Evolutionary conservation across 2,797 vertebrate genomes (phyloP).

Genomic region (Synaphobranchus kaupii): DNA sequence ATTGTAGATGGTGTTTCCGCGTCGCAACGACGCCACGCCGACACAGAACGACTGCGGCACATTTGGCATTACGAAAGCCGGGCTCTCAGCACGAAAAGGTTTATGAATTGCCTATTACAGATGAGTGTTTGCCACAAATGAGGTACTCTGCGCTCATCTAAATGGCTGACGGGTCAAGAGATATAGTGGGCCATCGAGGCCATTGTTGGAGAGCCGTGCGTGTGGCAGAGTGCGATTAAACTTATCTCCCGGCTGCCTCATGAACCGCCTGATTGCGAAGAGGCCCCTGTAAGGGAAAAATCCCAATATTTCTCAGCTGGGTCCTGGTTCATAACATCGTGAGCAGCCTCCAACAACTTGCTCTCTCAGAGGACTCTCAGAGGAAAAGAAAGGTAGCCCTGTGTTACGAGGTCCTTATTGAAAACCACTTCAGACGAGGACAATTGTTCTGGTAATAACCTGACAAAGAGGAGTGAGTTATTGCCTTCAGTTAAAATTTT

Average conservation of each 20-base stretch:
- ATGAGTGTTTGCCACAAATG: constrained; percentile 7
- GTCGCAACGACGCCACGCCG: not conserved
- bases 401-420: not conserved
- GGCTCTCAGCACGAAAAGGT: not conserved
- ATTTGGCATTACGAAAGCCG: not conserved
- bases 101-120: not conserved
- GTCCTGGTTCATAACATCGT: not conserved
- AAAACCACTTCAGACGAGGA: not conserved
- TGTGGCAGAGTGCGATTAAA: not conserved
- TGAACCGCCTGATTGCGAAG: not conserved
- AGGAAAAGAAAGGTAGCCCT: not conserved
- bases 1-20: not conserved
- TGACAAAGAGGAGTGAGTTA: not conserved
- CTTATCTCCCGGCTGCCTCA: constrained; percentile 8
- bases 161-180: constrained; percentile 16
- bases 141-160: not conserved
- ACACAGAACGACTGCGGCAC: not conserved
- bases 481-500: not conserved
- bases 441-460: too few relatives aligned
- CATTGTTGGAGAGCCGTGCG: not conserved
- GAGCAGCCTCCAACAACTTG: not conserved
- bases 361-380: not conserved
- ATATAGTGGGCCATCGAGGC: constrained; percentile 10
- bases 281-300: not conserved
- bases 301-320: not conserved